Evolutionary conservation across 2,888 invertebrate genomes (phyloP).

Genomic region (Apoderus coryli): DNA sequence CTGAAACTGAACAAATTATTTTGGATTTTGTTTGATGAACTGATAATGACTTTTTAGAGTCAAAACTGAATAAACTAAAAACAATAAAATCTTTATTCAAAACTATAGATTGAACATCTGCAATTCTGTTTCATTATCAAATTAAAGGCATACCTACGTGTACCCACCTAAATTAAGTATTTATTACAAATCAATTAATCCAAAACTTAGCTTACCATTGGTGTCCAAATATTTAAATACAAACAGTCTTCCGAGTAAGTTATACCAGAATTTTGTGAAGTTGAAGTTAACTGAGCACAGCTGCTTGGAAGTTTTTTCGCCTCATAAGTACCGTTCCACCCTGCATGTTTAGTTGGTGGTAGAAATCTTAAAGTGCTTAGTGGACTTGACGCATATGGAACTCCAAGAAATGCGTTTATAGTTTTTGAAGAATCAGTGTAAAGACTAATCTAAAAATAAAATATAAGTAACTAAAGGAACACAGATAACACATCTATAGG

Average conservation of each 20-base stretch:
- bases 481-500: too few species aligned
- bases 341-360: slow-evolving; percentile 53
- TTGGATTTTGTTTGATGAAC: too few species aligned
- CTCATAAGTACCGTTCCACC: slow-evolving; percentile 54
- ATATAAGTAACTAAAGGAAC: too few species aligned
- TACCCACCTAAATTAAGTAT: too few species aligned
- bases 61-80: not conserved
- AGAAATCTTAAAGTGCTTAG: slow-evolving; percentile 59
- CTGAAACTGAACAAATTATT: too few species aligned
- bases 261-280: slow-evolving; percentile 21
- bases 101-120: too few species aligned
- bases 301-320: slow-evolving; percentile 56
- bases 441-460: too few species aligned
- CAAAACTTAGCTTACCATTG: slow-evolving; percentile 55
- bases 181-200: too few species aligned
- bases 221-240: slow-evolving; percentile 82
- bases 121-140: too few species aligned
- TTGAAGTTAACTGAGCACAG: slow-evolving; percentile 45
- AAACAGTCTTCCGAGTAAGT: slow-evolving; percentile 65
- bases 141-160: too few species aligned
- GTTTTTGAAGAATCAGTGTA: too few species aligned
- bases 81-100: slow-evolving; percentile 4
- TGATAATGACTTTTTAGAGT: too few species aligned
- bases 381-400: slow-evolving; percentile 72
- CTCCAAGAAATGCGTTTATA: slow-evolving; percentile 62